These are phyloP conservation scores for Pterostichus madidus DNA, from an alignment of 2,888 invertebrate genomes.

Conservation along the genomic window DNA sequence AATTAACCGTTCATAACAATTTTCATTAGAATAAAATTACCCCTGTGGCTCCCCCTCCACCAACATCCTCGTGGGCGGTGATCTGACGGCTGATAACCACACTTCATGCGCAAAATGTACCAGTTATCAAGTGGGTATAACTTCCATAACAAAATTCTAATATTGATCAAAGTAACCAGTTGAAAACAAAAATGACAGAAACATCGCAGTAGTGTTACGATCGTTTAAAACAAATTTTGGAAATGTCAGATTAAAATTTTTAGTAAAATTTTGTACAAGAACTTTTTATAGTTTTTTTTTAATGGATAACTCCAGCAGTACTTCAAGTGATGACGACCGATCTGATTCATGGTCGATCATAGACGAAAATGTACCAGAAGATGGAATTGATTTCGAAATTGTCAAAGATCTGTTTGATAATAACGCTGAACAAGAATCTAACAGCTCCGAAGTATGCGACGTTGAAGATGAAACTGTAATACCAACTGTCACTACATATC, in stretches of 20 bases:
- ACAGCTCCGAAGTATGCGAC: slow-evolving; percentile 20
- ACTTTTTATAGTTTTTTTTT: neutral
- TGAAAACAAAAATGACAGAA: neutral
- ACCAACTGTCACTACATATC: neutral
- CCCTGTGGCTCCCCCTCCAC: too few relatives aligned
- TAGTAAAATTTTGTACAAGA: slow-evolving; percentile 8
- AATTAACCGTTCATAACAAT: neutral
- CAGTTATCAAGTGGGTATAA: too few relatives aligned
- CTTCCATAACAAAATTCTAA: too few relatives aligned
- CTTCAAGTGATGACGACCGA: slow-evolving; percentile 7
- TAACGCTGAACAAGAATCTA: slow-evolving; percentile 18
- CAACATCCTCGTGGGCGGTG: too few relatives aligned
- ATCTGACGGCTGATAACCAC: too few relatives aligned
- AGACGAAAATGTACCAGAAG: slow-evolving; percentile 21
- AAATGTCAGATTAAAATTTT: slow-evolving; percentile 41
- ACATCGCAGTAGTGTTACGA: slow-evolving; percentile 16
- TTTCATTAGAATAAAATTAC: too few relatives aligned
- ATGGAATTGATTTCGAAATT: slow-evolving; percentile 54
- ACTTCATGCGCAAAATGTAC: too few relatives aligned
- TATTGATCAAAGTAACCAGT: neutral
- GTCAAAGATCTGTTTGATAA: slow-evolving; percentile 49
- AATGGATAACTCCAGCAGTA: slow-evolving; percentile 10
- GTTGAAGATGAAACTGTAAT: neutral
- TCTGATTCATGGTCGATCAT: slow-evolving; percentile 38
- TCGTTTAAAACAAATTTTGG: slow-evolving; percentile 30